phyloP scores from a whole-genome alignment of 2,888 invertebrate genomes.

The Elmis aenea region DNA sequence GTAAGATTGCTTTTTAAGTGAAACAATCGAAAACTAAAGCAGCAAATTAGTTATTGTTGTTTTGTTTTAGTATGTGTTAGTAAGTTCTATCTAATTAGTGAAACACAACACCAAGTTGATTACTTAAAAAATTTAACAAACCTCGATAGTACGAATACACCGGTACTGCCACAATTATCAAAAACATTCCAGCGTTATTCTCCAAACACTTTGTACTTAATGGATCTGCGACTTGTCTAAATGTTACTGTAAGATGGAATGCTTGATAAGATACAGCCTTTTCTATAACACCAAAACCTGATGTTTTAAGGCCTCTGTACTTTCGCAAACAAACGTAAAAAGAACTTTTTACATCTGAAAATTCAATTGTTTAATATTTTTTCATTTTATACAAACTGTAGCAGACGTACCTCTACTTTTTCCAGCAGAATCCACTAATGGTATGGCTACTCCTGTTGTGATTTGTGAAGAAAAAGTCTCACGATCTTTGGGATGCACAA shows the following conservation, averaged over 20 bases:
- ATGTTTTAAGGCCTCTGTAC: slow-evolving; percentile 57
- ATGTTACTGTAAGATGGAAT: slow-evolving; percentile 65
- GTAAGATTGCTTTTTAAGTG: no score
- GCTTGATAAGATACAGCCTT: slow-evolving; percentile 61
- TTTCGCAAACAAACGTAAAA: slow-evolving; percentile 63
- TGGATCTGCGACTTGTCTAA: slow-evolving; percentile 56
- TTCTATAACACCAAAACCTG: slow-evolving; percentile 59
- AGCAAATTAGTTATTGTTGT: no score
- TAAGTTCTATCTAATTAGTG: no score
- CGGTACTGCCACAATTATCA: slow-evolving; percentile 69
- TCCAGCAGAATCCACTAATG: slow-evolving; percentile 50
- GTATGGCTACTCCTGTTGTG: slow-evolving; percentile 58
- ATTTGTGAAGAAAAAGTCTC: slow-evolving; percentile 73
- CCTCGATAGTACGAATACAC: slow-evolving; percentile 74
- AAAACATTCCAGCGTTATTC: slow-evolving; percentile 49
- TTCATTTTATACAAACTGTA: not conserved
- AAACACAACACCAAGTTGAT: no score
- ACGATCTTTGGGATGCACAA: slow-evolving; percentile 73
- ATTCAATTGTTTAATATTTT: slow-evolving; percentile 1
- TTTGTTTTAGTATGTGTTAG: no score
- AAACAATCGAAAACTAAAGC: no score
- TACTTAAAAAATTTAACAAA: no score
- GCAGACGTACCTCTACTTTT: slow-evolving; percentile 37
- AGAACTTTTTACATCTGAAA: slow-evolving; percentile 47
- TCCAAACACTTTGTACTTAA: slow-evolving; percentile 41